These are phyloP conservation scores for Lampris incognitus DNA, from an alignment of 2,113 vertebrate genomes.

Conservation along the genomic window DNA sequence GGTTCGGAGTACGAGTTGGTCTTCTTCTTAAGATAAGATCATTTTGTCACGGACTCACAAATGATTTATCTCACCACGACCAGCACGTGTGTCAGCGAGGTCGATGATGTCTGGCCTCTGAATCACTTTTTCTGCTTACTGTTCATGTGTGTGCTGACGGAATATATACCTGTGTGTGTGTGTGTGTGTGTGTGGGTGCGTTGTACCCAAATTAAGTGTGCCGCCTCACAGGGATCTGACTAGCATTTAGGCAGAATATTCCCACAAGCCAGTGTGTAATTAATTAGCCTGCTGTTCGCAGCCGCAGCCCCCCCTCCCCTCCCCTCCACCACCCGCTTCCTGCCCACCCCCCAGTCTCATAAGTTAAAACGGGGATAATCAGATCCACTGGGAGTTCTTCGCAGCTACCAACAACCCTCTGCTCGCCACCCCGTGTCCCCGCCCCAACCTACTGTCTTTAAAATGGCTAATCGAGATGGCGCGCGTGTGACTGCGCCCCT, in stretches of 20 bases:
- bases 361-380: conserved; percentile 77
- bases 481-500: conserved; percentile 41
- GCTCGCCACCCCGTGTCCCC: conserved; percentile 7
- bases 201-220: conserved; percentile 63
- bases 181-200: conserved; percentile 24
- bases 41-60: too few species aligned
- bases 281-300: conserved; percentile 86
- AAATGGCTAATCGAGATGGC: conserved; percentile 46
- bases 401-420: conserved; percentile 29
- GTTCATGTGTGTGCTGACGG: neutral
- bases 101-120: neutral
- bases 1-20: too few species aligned
- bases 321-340: conserved; percentile 52
- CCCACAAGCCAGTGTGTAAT: conserved; percentile 87
- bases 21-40: too few species aligned
- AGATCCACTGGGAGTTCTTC: conserved; percentile 78
- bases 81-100: too few species aligned
- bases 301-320: conserved; percentile 57
- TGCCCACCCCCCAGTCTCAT: conserved; percentile 36
- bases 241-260: conserved; percentile 84
- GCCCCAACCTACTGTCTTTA: conserved; percentile 31
- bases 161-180: neutral
- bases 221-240: conserved; percentile 75
- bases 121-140: neutral
- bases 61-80: too few species aligned